Evolutionary conservation across 2,797 vertebrate species (phyloP).

Genomic region (Syngnathus rostellatus): DNA sequence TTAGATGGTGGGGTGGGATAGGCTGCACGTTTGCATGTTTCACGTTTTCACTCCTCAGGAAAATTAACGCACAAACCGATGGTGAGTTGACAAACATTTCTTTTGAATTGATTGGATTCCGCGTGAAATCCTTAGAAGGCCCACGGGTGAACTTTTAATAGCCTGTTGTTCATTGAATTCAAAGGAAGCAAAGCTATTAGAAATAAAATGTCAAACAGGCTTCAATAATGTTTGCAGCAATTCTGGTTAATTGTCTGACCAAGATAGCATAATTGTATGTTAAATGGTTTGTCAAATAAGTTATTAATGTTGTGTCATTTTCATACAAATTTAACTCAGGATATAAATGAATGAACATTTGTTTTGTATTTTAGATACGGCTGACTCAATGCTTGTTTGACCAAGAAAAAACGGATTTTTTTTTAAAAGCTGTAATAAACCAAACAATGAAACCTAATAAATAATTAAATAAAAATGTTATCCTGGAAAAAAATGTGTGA

Average conservation of each 20-base stretch:
- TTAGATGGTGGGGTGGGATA: constrained; percentile 12
- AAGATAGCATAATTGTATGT: neutral
- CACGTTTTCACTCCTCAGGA: neutral
- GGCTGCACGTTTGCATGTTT: neutral
- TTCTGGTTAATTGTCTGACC: neutral
- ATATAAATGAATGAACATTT: neutral
- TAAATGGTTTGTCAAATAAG: neutral
- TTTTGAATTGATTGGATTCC: neutral
- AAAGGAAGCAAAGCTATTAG: too few relatives aligned
- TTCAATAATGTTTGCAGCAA: neutral
- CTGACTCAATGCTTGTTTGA: too few relatives aligned
- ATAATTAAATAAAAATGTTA: neutral
- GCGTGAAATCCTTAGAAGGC: too few relatives aligned
- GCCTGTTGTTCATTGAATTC: neutral
- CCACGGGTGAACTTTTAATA: constrained; percentile 2
- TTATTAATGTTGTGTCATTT: neutral
- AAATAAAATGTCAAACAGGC: neutral
- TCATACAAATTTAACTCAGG: neutral
- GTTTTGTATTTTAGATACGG: neutral
- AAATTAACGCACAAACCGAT: constrained; percentile 5
- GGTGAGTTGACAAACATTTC: constrained; percentile 43
- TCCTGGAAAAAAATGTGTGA: too few relatives aligned
- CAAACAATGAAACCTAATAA: neutral
- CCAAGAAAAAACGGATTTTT: too few relatives aligned
- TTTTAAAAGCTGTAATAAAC: neutral